A percentile compares a stretch with the other conserved stretches of the same genome.
phyloP scores from a whole-genome alignment of 2,888 invertebrate species.

The Leptinotarsa haldemani region DNA sequence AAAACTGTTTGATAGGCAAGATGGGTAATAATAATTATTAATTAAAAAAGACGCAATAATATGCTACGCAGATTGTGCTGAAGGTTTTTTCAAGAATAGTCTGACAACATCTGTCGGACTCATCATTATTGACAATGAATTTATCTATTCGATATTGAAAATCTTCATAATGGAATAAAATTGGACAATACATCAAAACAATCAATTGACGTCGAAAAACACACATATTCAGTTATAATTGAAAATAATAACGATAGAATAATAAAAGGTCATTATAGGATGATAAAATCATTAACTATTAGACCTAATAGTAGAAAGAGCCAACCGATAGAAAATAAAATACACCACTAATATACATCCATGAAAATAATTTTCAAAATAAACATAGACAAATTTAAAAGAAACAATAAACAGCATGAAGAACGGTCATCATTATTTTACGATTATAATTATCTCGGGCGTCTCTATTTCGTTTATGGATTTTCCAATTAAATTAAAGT shows the following conservation, averaged over 20 bases:
- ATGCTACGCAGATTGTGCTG: too few species aligned
- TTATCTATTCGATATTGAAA: neutral
- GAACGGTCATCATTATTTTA: constrained; percentile 22
- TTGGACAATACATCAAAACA: neutral
- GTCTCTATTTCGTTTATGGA: constrained; percentile 9
- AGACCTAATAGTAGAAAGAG: neutral
- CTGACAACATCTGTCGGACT: too few species aligned
- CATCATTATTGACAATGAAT: too few species aligned
- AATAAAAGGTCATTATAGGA: constrained; percentile 22
- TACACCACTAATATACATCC: constrained; percentile 7
- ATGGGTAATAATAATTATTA: too few species aligned
- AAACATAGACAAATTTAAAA: constrained; percentile 19
- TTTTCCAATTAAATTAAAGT: constrained; percentile 21
- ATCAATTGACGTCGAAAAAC: constrained; percentile 6
- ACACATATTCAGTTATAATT: constrained; percentile 9
- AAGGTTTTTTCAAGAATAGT: too few species aligned
- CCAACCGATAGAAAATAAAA: neutral
- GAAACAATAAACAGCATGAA: constrained; percentile 21
- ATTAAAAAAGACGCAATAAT: too few species aligned
- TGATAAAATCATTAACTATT: constrained; percentile 21
- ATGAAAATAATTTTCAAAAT: constrained; percentile 20
- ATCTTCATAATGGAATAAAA: neutral
- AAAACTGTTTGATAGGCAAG: too few species aligned
- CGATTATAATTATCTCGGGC: constrained; percentile 22
- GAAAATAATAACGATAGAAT: neutral